A percentile compares a stretch with the other conserved stretches of the same genome.
Evolutionary conservation across 2,888 invertebrate species (phyloP).

Genomic region (Gasteruption jaculator): DNA sequence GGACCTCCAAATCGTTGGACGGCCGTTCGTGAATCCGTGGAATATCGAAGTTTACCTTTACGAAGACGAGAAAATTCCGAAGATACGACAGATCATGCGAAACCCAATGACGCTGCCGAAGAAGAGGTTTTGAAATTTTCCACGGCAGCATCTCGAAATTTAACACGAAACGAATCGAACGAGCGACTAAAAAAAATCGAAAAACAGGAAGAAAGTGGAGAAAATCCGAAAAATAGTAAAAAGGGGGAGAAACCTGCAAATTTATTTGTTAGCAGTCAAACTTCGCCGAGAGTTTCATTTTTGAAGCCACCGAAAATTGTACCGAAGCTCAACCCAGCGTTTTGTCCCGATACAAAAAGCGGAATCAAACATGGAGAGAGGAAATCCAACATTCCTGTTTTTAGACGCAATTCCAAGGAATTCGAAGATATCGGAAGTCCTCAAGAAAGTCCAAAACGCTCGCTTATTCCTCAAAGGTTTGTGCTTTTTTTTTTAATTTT

Average conservation of each 20-base stretch:
- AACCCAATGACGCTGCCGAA: constrained; percentile 8
- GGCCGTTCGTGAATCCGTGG: constrained; percentile 54
- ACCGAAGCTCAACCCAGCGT: constrained; percentile 26
- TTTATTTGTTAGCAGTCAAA: constrained; percentile 6
- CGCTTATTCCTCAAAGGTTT: constrained; percentile 48
- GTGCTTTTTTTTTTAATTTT: not conserved
- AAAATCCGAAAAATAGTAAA: constrained; percentile 17
- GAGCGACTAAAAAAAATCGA: constrained; percentile 20
- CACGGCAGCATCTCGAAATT: not conserved
- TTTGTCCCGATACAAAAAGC: constrained; percentile 26
- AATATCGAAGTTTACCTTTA: constrained; percentile 60
- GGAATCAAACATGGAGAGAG: constrained; percentile 36
- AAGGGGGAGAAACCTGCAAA: not conserved
- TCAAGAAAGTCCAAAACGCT: constrained; percentile 44
- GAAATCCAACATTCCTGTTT: constrained; percentile 46
- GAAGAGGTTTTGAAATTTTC: constrained; percentile 9
- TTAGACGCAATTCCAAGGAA: constrained; percentile 41
- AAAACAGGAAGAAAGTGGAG: constrained; percentile 21
- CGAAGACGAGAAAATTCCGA: constrained; percentile 52
- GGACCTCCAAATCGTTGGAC: constrained; percentile 57
- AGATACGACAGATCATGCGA: constrained; percentile 10
- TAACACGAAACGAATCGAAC: constrained; percentile 18
- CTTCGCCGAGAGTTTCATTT: constrained; percentile 31
- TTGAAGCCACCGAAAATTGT: constrained; percentile 41
- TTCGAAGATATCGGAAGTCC: constrained; percentile 47